Percentiles rank a stretch among this genome's conserved stretches.
Evolutionary conservation across 92 coral and sea anemone genomes (phyloP).

Genomic region (Porites cylindrica): DNA sequence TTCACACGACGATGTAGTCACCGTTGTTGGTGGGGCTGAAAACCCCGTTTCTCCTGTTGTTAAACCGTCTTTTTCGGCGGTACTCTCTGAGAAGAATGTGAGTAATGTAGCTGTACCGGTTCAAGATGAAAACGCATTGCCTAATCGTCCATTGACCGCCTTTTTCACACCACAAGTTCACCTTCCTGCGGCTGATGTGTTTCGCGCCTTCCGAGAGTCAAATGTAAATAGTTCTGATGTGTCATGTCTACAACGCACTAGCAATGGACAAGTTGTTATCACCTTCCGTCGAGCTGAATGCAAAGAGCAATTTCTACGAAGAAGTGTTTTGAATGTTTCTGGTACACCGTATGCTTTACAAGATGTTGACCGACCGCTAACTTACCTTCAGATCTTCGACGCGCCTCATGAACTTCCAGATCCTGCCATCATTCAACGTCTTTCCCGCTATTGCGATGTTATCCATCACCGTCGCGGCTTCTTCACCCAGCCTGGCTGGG

Average conservation of each 20-base stretch:
- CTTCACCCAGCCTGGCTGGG: not conserved
- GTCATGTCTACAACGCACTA: not conserved
- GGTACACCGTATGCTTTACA: not conserved
- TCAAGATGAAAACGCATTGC: not conserved
- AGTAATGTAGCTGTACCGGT: not conserved
- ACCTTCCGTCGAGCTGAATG: not conserved
- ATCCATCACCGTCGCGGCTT: not conserved
- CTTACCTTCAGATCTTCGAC: constrained; percentile 21
- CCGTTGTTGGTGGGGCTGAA: no score
- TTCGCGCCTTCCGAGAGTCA: not conserved
- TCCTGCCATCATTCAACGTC: not conserved
- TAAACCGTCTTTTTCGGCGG: no score
- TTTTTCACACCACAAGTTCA: not conserved
- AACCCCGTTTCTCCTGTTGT: no score
- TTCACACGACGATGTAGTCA: no score
- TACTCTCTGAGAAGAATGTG: not conserved
- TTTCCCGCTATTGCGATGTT: constrained; percentile 1
- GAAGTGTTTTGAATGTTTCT: not conserved
- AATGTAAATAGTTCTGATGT: not conserved
- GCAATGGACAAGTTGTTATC: not conserved
- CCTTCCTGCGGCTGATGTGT: not conserved
- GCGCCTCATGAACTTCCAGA: constrained; percentile 27
- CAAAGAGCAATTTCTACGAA: not conserved
- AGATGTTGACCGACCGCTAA: constrained; percentile 22
- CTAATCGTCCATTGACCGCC: not conserved